phyloP scores from a whole-genome alignment of 2,888 invertebrate species.

The Lobophora halterata region DNA sequence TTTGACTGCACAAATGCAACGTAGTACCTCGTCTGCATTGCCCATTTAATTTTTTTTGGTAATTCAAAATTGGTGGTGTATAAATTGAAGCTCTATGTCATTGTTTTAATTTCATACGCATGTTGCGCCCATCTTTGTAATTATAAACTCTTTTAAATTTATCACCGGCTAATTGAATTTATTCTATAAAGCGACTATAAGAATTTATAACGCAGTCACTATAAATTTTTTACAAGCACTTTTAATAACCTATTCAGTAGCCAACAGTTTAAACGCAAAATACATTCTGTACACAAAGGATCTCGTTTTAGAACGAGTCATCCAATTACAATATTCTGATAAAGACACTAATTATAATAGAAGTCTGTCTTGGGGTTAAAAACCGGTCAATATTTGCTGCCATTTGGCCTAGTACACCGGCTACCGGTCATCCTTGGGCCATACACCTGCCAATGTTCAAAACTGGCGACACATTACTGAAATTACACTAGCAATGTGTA shows the following conservation, averaged over 20 bases:
- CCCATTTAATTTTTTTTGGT: too few species aligned
- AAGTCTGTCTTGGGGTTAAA: constrained; percentile 53
- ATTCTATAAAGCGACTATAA: constrained; percentile 7
- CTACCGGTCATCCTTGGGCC: constrained; percentile 70
- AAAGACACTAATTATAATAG: constrained; percentile 69
- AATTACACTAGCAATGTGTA: constrained; percentile 40
- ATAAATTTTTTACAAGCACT: too few species aligned
- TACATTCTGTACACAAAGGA: constrained; percentile 44
- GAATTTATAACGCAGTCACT: constrained; percentile 7
- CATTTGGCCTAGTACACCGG: constrained; percentile 62
- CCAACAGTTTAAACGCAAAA: constrained; percentile 24
- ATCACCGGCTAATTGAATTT: constrained; percentile 15
- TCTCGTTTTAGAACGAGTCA: constrained; percentile 46
- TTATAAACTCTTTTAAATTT: constrained; percentile 7
- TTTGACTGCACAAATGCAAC: too few species aligned
- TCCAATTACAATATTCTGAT: constrained; percentile 65
- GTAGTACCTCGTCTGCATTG: too few species aligned
- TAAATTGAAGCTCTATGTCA: constrained; percentile 16
- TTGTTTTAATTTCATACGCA: constrained; percentile 19
- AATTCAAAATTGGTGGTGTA: too few species aligned
- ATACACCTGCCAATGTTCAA: constrained; percentile 72
- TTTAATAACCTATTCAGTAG: constrained; percentile 14
- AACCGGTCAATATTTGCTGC: constrained; percentile 57
- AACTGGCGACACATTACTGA: constrained; percentile 68
- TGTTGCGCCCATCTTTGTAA: constrained; percentile 1